Evolutionary conservation across 35 echinoderm and acorn worm species (phyloP).

Genomic region (Hemicentrotus pulcherrimus): DNA sequence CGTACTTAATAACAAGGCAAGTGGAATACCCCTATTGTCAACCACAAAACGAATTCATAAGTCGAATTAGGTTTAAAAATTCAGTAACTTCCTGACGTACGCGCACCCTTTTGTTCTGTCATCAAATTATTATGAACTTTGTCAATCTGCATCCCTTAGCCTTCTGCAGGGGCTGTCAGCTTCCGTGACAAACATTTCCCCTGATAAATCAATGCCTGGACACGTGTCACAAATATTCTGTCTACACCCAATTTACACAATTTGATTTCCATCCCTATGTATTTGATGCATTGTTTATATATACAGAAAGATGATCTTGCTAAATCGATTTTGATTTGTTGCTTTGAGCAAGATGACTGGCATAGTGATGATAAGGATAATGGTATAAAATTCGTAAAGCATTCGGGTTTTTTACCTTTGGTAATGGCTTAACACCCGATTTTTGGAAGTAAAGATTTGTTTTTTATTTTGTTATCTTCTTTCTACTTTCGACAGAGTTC

Average conservation of each 20-base stretch:
- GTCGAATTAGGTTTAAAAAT: neutral
- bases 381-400: no score
- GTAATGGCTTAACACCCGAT: no score
- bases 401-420: no score
- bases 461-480: neutral
- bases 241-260: neutral
- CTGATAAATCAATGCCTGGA: neutral
- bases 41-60: neutral
- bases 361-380: no score
- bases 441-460: no score
- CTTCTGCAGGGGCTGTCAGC: neutral
- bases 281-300: neutral
- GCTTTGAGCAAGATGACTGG: no score
- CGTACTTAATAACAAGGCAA: neutral
- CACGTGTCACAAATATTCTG: neutral
- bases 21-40: neutral
- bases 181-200: slow-evolving; percentile 5
- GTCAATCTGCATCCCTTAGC: neutral
- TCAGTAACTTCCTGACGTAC: neutral
- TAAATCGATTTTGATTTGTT: neutral
- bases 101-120: neutral
- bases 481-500: no score
- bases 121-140: neutral
- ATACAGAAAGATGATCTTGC: neutral
- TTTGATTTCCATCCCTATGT: neutral